These are phyloP conservation scores for Agonopterix arenella DNA, from an alignment of 2,888 invertebrate species.

Conservation along the genomic window DNA sequence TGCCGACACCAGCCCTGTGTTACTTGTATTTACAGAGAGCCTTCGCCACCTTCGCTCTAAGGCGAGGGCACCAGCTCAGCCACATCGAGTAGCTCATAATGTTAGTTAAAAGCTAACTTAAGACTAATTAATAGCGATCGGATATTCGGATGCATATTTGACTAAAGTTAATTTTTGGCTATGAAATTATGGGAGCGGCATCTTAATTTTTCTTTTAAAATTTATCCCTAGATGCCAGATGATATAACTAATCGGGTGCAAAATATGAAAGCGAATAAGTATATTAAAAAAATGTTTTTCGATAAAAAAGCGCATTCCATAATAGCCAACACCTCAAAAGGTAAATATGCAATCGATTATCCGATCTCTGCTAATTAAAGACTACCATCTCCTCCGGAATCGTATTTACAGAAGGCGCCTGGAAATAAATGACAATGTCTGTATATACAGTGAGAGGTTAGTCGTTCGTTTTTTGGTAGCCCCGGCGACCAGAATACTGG, in stretches of 20 bases:
- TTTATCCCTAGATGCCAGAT: too few species aligned
- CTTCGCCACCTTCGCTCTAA: neutral
- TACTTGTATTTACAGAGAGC: conserved; percentile 23
- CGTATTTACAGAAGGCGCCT: conserved; percentile 39
- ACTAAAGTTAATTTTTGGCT: neutral
- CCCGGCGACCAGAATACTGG: conserved; percentile 21
- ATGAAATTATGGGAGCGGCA: neutral
- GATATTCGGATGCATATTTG: too few species aligned
- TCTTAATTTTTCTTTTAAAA: too few species aligned
- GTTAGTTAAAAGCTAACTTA: neutral
- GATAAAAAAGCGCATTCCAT: too few species aligned
- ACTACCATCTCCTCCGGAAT: conserved; percentile 4
- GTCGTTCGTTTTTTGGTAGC: conserved; percentile 40
- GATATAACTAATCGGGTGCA: too few species aligned
- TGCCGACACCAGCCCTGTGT: conserved; percentile 63
- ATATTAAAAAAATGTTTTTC: too few species aligned
- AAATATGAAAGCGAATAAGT: too few species aligned
- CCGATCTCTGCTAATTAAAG: too few species aligned
- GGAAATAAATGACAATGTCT: conserved; percentile 37
- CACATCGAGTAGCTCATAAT: neutral
- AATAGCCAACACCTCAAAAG: too few species aligned
- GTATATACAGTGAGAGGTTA: conserved; percentile 56
- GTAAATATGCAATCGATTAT: too few species aligned
- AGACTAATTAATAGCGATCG: too few species aligned
- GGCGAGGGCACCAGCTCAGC: neutral